Conservation (phyloP, 2,797 vertebrate genomes). For the Gadopsis marmoratus region DNA sequence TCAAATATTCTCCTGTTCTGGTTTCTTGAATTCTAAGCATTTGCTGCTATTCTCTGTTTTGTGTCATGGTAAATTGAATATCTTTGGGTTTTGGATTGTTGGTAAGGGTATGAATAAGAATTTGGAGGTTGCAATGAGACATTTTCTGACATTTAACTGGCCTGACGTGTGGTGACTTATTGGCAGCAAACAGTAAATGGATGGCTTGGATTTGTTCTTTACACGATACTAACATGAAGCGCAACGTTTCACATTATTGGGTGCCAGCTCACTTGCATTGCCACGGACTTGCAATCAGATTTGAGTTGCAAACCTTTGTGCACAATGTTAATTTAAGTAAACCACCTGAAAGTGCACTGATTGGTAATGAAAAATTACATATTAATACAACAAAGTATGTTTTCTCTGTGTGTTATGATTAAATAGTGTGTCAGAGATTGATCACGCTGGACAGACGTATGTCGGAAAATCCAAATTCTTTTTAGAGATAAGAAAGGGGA, state of each 20-base stretch:
- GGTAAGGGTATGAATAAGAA: too few species aligned
- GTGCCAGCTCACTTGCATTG: not conserved
- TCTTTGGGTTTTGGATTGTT: not conserved
- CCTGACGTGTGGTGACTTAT: not conserved
- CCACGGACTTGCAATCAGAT: not conserved
- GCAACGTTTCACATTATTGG: not conserved
- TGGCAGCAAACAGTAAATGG: not conserved
- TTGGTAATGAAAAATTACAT: not conserved
- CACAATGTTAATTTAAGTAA: not conserved
- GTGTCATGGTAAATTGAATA: not conserved
- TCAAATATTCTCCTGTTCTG: too few species aligned
- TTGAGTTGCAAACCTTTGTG: not conserved
- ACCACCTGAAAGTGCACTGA: not conserved
- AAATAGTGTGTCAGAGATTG: not conserved
- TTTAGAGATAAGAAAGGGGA: not conserved
- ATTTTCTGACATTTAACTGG: not conserved
- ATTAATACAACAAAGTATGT: not conserved
- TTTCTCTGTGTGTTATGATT: not conserved
- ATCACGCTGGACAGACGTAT: not conserved
- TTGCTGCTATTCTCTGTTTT: not conserved
- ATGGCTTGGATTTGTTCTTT: not conserved
- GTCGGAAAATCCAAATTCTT: slow-evolving; percentile 4
- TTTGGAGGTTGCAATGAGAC: not conserved
- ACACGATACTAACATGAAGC: not conserved
- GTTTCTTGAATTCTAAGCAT: not conserved